Conservation (phyloP, 2,888 invertebrate species). For the Parnassius smintheus region DNA sequence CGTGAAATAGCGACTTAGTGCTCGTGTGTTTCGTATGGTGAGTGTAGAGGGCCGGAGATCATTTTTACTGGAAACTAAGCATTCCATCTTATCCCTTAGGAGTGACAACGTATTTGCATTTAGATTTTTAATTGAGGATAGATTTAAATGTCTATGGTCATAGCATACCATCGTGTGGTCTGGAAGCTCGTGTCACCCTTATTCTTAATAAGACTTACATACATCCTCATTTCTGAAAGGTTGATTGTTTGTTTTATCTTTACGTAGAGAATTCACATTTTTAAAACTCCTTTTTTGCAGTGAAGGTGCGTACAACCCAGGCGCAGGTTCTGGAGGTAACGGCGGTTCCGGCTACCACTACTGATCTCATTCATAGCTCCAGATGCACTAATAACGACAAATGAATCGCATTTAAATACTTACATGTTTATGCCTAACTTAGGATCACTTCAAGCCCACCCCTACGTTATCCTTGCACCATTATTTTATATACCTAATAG, state of each 20-base stretch:
- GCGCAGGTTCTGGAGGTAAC: slow-evolving; percentile 41
- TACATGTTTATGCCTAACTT: slow-evolving; percentile 20
- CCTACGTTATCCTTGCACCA: slow-evolving; percentile 17
- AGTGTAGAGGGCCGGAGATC: too few species aligned
- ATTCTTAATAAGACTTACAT: too few species aligned
- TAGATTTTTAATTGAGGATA: too few species aligned
- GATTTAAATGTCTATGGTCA: too few species aligned
- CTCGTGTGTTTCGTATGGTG: too few species aligned
- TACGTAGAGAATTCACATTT: slow-evolving; percentile 22
- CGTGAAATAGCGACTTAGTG: too few species aligned
- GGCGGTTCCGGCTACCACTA: slow-evolving; percentile 64
- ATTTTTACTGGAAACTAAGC: too few species aligned
- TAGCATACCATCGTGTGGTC: too few species aligned
- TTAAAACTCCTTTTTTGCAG: slow-evolving; percentile 43
- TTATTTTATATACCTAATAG: slow-evolving; percentile 17
- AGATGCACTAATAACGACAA: slow-evolving; percentile 36
- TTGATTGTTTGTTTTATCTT: not conserved
- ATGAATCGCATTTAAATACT: slow-evolving; percentile 37
- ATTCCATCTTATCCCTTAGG: too few species aligned
- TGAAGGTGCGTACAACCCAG: slow-evolving; percentile 66
- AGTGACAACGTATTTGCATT: too few species aligned
- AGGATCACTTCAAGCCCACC: slow-evolving; percentile 8
- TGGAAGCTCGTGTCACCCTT: too few species aligned
- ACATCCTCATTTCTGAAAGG: too few species aligned
- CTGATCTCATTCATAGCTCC: slow-evolving; percentile 52